Evolutionary conservation across 2,888 invertebrate species (phyloP), one percentile per base, ranked within the genome.

Genomic region (Bellardia pandia): DNA sequence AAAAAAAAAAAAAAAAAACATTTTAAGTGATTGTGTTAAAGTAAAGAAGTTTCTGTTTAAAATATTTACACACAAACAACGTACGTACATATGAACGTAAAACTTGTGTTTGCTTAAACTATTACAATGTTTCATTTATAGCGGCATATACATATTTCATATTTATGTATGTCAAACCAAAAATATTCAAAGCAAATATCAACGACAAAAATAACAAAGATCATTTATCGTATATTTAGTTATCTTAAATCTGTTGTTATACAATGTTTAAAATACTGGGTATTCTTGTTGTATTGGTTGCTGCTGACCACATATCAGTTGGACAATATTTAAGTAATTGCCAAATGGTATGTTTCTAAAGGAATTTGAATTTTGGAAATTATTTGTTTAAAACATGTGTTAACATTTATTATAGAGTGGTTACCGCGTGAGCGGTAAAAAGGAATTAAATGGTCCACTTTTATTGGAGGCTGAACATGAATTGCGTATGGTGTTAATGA

Each of bases 401-500:
- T 30, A 4, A 30, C 30, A 4, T 58, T 30, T 9, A 30, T 40
- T 45, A 42, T 69, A 78, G 78, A 69, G 78, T 58, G 78, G 78
- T 45, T 78, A 69, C 58, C 58, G 60, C 8, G 58, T 58, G 68
- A 37, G 33, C 23, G 68, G 69, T 3, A 78, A 60, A 78, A 68
- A 69, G n/a, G 68, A 45, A 60, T 9, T 78, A 9, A 42, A 6
- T n/a, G 56, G 68, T 6, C 16, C 51, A 3, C 33, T 56, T 13
- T 40, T 80, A 16, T 64, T 80, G 72, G 71, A 60, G 6, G 79
- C 79, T n/a, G 79, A 80, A 64, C 79, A 80, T 51, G 79, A 80
- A 71, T 23, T 80, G 14, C 79, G 79, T 56, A 23, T 62, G 8
- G 48, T 64, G 8, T 72, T 80, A 72, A 64, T 71, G 53, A 80